Evolutionary conservation across 2,113 vertebrate genomes (phyloP).

Genomic region (Mormyrus iriodes): DNA sequence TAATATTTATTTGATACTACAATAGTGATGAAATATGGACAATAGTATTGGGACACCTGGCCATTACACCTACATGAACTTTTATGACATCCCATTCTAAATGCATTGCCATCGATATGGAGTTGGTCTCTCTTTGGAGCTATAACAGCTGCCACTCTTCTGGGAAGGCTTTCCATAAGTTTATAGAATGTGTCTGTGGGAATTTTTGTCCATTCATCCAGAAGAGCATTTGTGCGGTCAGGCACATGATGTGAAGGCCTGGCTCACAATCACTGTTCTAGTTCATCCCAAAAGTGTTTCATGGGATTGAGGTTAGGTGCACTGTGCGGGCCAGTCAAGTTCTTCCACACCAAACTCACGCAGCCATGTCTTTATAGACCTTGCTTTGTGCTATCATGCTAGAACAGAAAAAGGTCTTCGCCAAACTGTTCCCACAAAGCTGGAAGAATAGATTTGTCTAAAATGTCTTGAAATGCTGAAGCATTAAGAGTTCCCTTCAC

Average conservation of each 20-base stretch:
- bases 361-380: background rate
- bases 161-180: background rate
- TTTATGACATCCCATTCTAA: background rate
- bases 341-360: background rate
- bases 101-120: background rate
- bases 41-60: background rate
- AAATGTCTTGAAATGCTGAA: background rate
- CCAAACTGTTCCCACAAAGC: background rate
- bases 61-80: background rate
- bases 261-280: background rate
- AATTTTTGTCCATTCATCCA: background rate
- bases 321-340: background rate
- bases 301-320: background rate
- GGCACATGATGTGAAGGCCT: background rate
- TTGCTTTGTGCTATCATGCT: background rate
- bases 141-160: background rate
- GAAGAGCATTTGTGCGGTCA: background rate
- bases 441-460: too few species aligned
- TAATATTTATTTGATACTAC: background rate
- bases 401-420: background rate
- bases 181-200: background rate
- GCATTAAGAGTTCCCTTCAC: background rate
- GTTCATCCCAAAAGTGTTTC: background rate
- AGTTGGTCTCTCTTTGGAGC: background rate
- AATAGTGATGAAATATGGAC: background rate